Evolutionary conservation across 2,113 vertebrate species (phyloP), one percentile per base, ranked within the genome.

Genomic region (Microcebus jonahi): DNA sequence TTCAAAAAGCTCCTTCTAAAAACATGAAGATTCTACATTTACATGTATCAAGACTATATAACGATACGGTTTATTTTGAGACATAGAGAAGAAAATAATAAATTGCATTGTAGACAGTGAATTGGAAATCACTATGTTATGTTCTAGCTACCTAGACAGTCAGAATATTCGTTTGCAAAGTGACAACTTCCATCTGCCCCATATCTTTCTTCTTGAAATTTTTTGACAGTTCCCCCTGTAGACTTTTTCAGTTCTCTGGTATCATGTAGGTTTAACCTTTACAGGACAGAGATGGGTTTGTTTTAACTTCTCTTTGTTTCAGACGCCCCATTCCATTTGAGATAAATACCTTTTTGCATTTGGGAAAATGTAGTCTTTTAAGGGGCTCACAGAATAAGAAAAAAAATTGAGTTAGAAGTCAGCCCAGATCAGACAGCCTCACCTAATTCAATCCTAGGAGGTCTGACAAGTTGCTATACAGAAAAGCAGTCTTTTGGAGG

Each of bases 401-500:
- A 85, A 39, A 82, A 77, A 75, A 88, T 25, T 14, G 48, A 81
- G 88, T 94, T 90, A 89, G 36, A 91, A 91, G 31, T 39, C 82
- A 96, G 82, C 57, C 45, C 71, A 90, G 65, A 94, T 88, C 88
- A 91, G 87, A 59, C 77, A 96, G 93, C 31, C 6, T 80, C 29
- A 34, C 63, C 87, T 18, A 13, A 65, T 95, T 92, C 96, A 67
- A 85, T 90, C 68, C 91, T 96, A 86, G 7, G 45, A 14, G 27
- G 36, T 89, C 63, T 83, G 89, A 91, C 42, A 92, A 95, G 94
- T 83, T 45, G 15, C 71, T 96, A 2, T 83, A 96, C 88, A 97
- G 93, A 86, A 67, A 91, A 95, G 94, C 81, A 94, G 94, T 94
- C 94, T 92, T 93, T 94, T 70, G 91, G 92, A 97, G 84, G 79